phyloP scores from a whole-genome alignment of 92 coral and sea anemone species.

The Palythoa caribaeorum region DNA sequence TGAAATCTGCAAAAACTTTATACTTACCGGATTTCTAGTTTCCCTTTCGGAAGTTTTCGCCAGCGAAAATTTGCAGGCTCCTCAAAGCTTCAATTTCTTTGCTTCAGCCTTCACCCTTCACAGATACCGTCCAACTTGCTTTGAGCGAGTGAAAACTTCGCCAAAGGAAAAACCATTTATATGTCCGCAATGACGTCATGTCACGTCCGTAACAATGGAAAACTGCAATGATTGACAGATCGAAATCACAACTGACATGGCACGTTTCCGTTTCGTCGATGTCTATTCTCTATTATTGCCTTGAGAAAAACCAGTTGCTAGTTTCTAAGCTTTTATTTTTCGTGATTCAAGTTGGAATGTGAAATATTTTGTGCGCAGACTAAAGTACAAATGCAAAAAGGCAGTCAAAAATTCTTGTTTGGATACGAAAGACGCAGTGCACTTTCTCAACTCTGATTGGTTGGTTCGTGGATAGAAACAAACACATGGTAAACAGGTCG shows the following conservation, averaged over 20 bases:
- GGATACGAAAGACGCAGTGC: not conserved
- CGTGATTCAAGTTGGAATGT: not conserved
- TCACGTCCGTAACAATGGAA: constrained; percentile 49
- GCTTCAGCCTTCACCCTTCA: not conserved
- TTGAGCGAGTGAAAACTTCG: constrained; percentile 28
- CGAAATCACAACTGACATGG: constrained; percentile 6
- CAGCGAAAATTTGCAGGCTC: constrained; percentile 27
- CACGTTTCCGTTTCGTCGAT: constrained; percentile 46
- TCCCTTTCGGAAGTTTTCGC: constrained; percentile 30
- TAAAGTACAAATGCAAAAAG: not conserved
- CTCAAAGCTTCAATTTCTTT: constrained; percentile 11
- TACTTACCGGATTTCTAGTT: constrained; percentile 21
- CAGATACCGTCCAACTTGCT: not conserved
- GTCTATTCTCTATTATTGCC: not conserved
- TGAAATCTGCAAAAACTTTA: not conserved
- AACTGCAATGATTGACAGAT: constrained; percentile 31
- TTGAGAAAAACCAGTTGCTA: not conserved
- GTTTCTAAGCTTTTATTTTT: not conserved
- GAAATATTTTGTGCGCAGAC: too few relatives aligned
- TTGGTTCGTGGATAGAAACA: not conserved
- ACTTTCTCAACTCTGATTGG: constrained; percentile 36
- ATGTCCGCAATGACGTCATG: constrained; percentile 50
- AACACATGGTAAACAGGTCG: constrained; percentile 12
- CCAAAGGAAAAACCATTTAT: constrained; percentile 57
- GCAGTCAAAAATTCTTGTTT: not conserved